Percentiles rank a stretch among this genome's conserved stretches.
Evolutionary conservation across 53 echinoderm and acorn worm genomes (phyloP).

Genomic region (Crossaster papposus): DNA sequence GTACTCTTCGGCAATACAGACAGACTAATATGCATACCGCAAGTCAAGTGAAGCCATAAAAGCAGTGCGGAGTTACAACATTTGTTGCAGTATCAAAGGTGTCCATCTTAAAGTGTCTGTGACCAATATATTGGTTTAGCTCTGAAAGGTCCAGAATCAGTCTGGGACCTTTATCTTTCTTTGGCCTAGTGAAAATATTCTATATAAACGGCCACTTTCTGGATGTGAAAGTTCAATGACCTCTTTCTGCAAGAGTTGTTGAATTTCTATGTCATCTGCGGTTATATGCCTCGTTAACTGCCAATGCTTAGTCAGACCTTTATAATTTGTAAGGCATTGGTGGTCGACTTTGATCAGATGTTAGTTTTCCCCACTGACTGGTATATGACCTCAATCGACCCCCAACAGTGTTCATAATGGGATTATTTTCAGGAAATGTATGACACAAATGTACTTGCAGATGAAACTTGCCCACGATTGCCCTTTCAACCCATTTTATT

Average conservation of each 20-base stretch:
- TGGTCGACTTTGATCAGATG: constrained; percentile 37
- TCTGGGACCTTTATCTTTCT: constrained; percentile 66
- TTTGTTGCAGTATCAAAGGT: constrained; percentile 58
- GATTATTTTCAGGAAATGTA: no score
- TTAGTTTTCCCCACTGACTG: constrained; percentile 44
- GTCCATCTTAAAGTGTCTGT: constrained; percentile 74
- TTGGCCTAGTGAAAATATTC: constrained; percentile 69
- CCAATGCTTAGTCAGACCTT: not conserved
- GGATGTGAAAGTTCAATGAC: constrained; percentile 55
- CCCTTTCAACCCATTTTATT: no score
- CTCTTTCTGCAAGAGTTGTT: constrained; percentile 6
- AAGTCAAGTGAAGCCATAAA: constrained; percentile 77
- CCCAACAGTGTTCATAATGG: no score
- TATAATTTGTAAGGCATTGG: constrained; percentile 41
- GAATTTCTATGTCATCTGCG: no score
- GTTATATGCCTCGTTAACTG: constrained; percentile 29
- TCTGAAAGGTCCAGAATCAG: constrained; percentile 65
- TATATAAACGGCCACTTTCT: constrained; percentile 65
- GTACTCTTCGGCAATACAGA: constrained; percentile 19
- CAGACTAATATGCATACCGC: constrained; percentile 71
- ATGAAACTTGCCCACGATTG: no score
- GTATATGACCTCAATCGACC: constrained; percentile 54
- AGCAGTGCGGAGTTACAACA: constrained; percentile 47
- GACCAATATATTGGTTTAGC: constrained; percentile 61
- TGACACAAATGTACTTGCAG: no score